Evolutionary conservation across 1,140 invertebrate genomes (phyloP).

Genomic region (Aculops lycopersici): DNA sequence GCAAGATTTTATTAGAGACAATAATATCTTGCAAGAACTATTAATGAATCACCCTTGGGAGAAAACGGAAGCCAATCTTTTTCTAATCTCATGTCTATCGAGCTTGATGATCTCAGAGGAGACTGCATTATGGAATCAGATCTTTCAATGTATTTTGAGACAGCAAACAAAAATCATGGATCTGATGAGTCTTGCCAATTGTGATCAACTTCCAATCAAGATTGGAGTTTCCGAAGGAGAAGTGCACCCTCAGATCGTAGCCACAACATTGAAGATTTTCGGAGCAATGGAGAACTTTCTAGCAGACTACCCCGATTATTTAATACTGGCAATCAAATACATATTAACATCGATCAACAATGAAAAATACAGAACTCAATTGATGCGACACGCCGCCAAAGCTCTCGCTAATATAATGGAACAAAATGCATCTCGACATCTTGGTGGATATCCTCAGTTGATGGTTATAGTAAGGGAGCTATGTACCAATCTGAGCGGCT

Average conservation of each 20-base stretch:
- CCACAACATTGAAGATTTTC: slow-evolving; percentile 47
- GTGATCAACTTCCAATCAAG: neutral
- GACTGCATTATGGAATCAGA: no score
- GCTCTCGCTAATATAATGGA: slow-evolving; percentile 4
- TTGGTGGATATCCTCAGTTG: slow-evolving; percentile 2
- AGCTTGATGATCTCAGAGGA: neutral
- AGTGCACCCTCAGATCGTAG: slow-evolving; percentile 43
- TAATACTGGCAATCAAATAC: slow-evolving; percentile 5
- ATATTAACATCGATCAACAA: slow-evolving; percentile 5
- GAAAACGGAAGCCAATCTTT: slow-evolving; percentile 5
- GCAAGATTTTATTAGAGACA: slow-evolving; percentile 4
- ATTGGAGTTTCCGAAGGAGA: neutral
- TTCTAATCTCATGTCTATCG: slow-evolving; percentile 6
- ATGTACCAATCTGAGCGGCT: slow-evolving; percentile 3
- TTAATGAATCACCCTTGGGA: slow-evolving; percentile 4
- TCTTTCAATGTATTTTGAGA: no score
- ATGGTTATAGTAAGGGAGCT: slow-evolving; percentile 5
- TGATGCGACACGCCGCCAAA: no score
- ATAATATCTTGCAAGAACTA: slow-evolving; percentile 5
- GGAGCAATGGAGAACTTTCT: slow-evolving; percentile 87
- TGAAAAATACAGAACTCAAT: no score
- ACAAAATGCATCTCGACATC: slow-evolving; percentile 1
- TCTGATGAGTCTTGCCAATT: slow-evolving; percentile 1
- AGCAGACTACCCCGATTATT: slow-evolving; percentile 35
- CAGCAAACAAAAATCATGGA: slow-evolving; percentile 2